These are phyloP conservation scores for Pseudochirops corinnae DNA, from an alignment of 2,797 vertebrate species.

Conservation along the genomic window DNA sequence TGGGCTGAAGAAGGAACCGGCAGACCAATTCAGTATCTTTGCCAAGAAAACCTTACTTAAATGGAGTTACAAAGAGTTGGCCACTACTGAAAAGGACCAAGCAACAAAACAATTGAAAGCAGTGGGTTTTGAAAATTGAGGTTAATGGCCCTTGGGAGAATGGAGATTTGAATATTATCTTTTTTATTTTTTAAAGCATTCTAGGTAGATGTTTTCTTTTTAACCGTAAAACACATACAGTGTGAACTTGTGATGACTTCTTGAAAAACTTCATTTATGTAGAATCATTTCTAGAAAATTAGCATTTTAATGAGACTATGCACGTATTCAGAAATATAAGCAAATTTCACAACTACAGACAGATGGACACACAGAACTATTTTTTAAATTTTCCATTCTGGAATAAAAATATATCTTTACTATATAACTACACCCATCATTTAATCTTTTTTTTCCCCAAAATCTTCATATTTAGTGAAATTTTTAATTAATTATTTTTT, in stretches of 20 bases:
- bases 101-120: neutral
- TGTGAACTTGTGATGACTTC: constrained; percentile 83
- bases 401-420: constrained; percentile 71
- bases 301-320: constrained; percentile 87
- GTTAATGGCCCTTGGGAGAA: neutral
- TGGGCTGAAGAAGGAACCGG: neutral
- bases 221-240: constrained; percentile 92
- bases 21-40: neutral
- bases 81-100: neutral
- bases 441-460: constrained; percentile 37
- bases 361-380: constrained; percentile 55
- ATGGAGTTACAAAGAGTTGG: neutral
- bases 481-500: constrained; percentile 39
- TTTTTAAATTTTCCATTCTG: constrained; percentile 60
- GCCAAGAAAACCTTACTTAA: neutral
- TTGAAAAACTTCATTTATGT: constrained; percentile 91
- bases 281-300: constrained; percentile 94
- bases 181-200: constrained; percentile 1
- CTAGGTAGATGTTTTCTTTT: constrained; percentile 85
- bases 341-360: constrained; percentile 62
- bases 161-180: neutral
- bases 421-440: constrained; percentile 56
- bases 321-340: constrained; percentile 78
- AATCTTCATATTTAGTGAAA: constrained; percentile 34
- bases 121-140: neutral